Evolutionary conservation across 2,888 invertebrate species (phyloP).

Genomic region (Melanchra persicariae): DNA sequence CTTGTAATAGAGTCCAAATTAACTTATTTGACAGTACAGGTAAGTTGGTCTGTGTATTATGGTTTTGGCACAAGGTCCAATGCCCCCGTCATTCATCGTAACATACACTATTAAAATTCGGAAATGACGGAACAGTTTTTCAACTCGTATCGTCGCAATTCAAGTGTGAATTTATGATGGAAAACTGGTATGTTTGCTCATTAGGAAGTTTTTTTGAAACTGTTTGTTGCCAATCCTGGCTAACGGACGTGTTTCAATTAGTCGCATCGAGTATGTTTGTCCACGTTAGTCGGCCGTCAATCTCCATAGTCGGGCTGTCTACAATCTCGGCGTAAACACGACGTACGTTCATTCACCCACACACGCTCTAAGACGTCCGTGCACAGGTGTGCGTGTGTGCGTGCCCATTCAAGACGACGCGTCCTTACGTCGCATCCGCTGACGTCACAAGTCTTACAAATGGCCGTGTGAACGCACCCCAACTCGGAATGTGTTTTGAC

Average conservation of each 20-base stretch:
- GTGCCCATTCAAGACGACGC: slow-evolving; percentile 86
- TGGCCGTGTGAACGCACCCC: slow-evolving; percentile 85
- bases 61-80: slow-evolving; percentile 86
- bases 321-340: slow-evolving; percentile 77
- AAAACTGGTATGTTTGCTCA: slow-evolving; percentile 76
- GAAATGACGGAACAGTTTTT: slow-evolving; percentile 88
- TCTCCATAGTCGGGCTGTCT: slow-evolving; percentile 79
- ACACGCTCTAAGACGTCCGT: slow-evolving; percentile 70
- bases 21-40: slow-evolving; percentile 46
- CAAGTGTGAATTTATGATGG: slow-evolving; percentile 83
- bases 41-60: slow-evolving; percentile 75
- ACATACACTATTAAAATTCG: slow-evolving; percentile 86
- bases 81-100: slow-evolving; percentile 85
- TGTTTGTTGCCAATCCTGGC: slow-evolving; percentile 76
- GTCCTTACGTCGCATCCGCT: slow-evolving; percentile 87
- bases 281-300: slow-evolving; percentile 79
- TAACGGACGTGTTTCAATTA: slow-evolving; percentile 85
- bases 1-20: slow-evolving; percentile 68
- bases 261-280: slow-evolving; percentile 76
- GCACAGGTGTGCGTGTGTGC: slow-evolving; percentile 75
- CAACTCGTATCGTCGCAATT: slow-evolving; percentile 82
- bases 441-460: slow-evolving; percentile 86
- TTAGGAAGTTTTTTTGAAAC: slow-evolving; percentile 75
- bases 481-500: slow-evolving; percentile 82
- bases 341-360: slow-evolving; percentile 84